Evolutionary conservation across 2,888 invertebrate species (phyloP), one percentile per base, ranked within the genome.

Genomic region (Caprella mutica): DNA sequence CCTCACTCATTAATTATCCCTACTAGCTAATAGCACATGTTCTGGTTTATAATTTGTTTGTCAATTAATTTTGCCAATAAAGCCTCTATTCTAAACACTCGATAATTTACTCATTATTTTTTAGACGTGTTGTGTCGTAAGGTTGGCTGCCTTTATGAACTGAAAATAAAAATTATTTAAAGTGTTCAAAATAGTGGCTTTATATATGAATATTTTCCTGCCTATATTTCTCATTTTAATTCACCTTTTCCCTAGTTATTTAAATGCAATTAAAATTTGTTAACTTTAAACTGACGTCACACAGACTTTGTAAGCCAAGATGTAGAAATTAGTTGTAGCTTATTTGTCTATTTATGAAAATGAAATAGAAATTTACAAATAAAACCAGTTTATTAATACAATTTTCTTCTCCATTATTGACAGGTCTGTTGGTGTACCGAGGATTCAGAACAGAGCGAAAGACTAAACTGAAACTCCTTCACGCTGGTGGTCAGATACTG

Each of bases 371-470:
- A 48, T 38, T 40, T n/a, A n/a, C n/a, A n/a, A n/a, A n/a, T n/a
- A n/a, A n/a, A n/a, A n/a, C n/a, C n/a, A n/a, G n/a, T n/a, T n/a
- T n/a, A n/a, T n/a, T n/a, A n/a, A n/a, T n/a, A n/a, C n/a, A n/a
- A n/a, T n/a, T n/a, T n/a, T n/a, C n/a, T n/a, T 50, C 23, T 21
- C 46, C 52, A 33, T 33, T 19, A 48, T 17, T 51, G 40, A 12
- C 73, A 89, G 89, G 85, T 33, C 85, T 90, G 68, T 73, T 91
- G 60, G 78, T 86, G 12, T 91, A 88, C 73, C 79, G 91, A 60
- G 82, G 83, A 23, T 82, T 85, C 68, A 79, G 88, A 43, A 79
- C 80, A 67, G 76, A 80, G 61, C 77, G 79, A 57, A 92, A 92
- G 73, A 78, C 78, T 67, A 77, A 78, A 61, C 74, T 90, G 68